A percentile compares a stretch with the other conserved stretches of the same genome.
Conservation (phyloP, 1,140 invertebrate species). For the Rhagoletis zephyria region DNA sequence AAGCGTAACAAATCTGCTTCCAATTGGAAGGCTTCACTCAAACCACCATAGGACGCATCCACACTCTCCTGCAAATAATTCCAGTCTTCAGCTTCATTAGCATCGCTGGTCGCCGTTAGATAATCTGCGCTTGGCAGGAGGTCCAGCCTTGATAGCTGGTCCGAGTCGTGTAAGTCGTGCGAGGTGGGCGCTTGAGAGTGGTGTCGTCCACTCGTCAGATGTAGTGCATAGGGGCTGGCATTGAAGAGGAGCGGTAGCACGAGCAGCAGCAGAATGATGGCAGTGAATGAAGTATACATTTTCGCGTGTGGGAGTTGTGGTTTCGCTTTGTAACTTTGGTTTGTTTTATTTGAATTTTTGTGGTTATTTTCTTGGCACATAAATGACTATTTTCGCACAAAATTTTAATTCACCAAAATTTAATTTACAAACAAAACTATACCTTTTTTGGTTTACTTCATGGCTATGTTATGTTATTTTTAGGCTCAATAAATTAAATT, state of each 20-base stretch:
- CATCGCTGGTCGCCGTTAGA: background rate
- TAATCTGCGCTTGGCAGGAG: background rate
- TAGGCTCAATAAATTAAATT: no score
- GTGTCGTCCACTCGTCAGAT: background rate
- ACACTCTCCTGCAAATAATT: background rate
- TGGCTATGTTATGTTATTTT: no score
- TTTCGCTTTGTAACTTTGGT: background rate
- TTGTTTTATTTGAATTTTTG: background rate
- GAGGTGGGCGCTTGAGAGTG: background rate
- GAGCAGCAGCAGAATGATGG: background rate
- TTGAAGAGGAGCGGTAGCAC: background rate
- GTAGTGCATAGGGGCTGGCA: background rate
- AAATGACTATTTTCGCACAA: no score
- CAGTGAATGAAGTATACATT: background rate
- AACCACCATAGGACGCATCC: background rate
- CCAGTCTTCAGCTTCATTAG: background rate
- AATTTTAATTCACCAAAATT: no score
- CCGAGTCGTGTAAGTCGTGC: background rate
- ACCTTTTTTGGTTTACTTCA: no score
- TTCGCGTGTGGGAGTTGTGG: background rate
- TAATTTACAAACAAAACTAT: no score
- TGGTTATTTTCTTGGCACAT: no score
- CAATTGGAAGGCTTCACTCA: background rate
- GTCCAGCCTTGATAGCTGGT: slow-evolving; percentile 1
- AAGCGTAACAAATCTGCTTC: slow-evolving; percentile 40